phyloP scores from a whole-genome alignment of 2,113 vertebrate species.

The Zapornia atra region DNA sequence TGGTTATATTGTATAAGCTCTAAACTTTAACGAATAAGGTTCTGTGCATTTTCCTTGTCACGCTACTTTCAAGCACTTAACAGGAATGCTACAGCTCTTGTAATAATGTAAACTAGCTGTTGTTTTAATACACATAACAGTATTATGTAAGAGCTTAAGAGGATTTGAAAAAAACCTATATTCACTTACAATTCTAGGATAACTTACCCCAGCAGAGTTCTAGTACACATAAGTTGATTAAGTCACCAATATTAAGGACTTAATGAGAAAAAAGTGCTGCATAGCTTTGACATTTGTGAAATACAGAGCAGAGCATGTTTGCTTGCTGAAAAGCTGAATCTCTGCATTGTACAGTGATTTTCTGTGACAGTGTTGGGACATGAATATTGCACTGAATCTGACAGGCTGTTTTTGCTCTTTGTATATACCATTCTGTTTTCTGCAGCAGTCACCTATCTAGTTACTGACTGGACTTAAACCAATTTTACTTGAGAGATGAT shows the following conservation, averaged over 20 bases:
- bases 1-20: background rate
- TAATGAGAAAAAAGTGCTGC: background rate
- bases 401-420: background rate
- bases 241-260: background rate
- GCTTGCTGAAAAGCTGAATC: background rate
- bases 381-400: background rate
- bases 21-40: background rate
- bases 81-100: background rate
- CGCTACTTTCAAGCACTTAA: background rate
- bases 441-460: background rate
- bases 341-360: background rate
- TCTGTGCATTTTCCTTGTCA: background rate
- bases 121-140: conserved; percentile 22
- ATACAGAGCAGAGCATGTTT: background rate
- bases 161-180: conserved; percentile 21
- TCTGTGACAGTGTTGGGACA: background rate
- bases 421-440: background rate
- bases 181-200: background rate
- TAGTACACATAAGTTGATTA: background rate
- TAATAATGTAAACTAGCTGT: background rate
- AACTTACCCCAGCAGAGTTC: background rate
- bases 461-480: background rate
- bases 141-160: conserved; percentile 43
- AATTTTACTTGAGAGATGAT: background rate
- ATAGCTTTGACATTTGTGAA: background rate